phyloP scores from a whole-genome alignment of 2,797 vertebrate genomes.

The Botia almorhae region DNA sequence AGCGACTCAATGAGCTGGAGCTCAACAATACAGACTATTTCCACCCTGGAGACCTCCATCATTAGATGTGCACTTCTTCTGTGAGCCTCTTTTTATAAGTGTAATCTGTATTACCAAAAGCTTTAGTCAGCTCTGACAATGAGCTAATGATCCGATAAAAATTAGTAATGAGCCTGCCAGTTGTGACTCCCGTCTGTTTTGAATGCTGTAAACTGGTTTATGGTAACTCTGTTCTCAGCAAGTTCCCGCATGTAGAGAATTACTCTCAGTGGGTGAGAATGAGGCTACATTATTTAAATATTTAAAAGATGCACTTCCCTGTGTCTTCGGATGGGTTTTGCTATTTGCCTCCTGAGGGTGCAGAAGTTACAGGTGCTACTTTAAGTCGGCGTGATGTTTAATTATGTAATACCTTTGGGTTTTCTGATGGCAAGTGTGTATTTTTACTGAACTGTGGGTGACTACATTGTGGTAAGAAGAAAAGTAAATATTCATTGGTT shows the following conservation, averaged over 20 bases:
- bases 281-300: conserved; percentile 1
- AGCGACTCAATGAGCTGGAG: conserved; percentile 38
- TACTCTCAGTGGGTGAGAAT: conserved; percentile 19
- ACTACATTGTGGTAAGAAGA: background rate
- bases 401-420: background rate
- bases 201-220: conserved; percentile 24
- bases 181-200: conserved; percentile 46
- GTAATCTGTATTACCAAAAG: conserved; percentile 60
- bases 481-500: conserved; percentile 9
- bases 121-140: conserved; percentile 47
- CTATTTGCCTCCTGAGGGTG: background rate
- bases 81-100: conserved; percentile 54
- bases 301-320: background rate
- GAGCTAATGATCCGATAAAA: conserved; percentile 58
- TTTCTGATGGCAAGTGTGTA: background rate
- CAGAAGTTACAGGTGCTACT: background rate
- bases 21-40: conserved; percentile 64
- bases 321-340: background rate
- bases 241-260: conserved; percentile 10
- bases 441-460: background rate
- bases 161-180: conserved; percentile 55
- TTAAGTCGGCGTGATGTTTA: background rate
- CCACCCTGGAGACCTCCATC: conserved; percentile 62
- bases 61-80: conserved; percentile 59
- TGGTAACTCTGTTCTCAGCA: conserved; percentile 6